Evolutionary conservation across 2,113 vertebrate genomes (phyloP), one percentile per base, ranked within the genome.

Genomic region (Ginglymostoma cirratum): DNA sequence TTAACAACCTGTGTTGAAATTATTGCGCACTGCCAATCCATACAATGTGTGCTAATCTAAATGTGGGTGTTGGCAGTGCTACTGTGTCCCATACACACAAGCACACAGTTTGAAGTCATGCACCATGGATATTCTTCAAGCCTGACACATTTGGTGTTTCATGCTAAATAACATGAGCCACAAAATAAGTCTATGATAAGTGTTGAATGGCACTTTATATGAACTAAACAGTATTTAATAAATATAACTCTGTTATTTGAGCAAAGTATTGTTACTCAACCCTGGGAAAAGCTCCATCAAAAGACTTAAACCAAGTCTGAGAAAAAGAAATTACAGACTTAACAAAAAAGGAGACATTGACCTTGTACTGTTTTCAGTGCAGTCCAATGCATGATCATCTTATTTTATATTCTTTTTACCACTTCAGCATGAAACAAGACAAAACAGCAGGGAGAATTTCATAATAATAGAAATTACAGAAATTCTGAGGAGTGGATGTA

Each of bases 171-270:
- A 93, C 61, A 93, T 23, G 17, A n/a, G 34, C 55, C 66, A 38
- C 34, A 38, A 93, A 94, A 72, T 76, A 72, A 45, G 76, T 38
- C 67, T 48, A 95, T 95, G 94, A 72, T 95, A 72, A 95, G 24
- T 48, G 24, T 27, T 52, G 94, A 95, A 70, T 95, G 69, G 45
- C 94, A 76, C 69, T 45, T 72, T 24, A 45, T 95, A 19, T 95
- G 67, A 95, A 70, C 92, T 69, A 42, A 94, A 95, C 42, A 95
- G 42, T 45, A 48, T 52, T 27, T 45, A 95, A 76, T 52, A 72
- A 95, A 42, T 95, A 23, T 34, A 76, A 95, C 69, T 52, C 67
- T 76, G 45, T 95, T 95, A 95, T 95, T 95, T 95, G 69, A 45
- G 42, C 52, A 24, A 23, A 76, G 27, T 27, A 52, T 69, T 76